Percentiles rank a stretch among this genome's conserved stretches.
Evolutionary conservation across 2,113 vertebrate species (phyloP).

Genomic region (Pandion haliaetus): DNA sequence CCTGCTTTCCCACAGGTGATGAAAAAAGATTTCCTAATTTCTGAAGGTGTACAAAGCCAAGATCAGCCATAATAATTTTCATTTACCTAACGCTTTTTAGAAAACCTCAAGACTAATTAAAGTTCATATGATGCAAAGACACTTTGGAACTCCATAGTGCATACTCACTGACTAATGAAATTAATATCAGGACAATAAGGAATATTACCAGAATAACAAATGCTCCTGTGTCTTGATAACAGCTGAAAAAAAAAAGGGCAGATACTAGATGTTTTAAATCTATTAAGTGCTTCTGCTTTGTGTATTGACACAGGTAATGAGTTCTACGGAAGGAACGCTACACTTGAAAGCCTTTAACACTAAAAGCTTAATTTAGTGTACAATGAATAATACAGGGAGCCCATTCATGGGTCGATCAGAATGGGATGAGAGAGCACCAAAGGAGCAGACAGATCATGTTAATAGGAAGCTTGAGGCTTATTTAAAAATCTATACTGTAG

Average conservation of each 20-base stretch:
- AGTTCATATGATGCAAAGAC: not conserved
- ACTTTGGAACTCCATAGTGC: not conserved
- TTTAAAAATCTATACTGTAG: constrained; percentile 70
- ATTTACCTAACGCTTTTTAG: not conserved
- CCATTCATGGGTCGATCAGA: constrained; percentile 63
- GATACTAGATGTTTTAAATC: constrained; percentile 38
- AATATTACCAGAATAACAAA: constrained; percentile 38
- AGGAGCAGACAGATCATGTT: constrained; percentile 65
- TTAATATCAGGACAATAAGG: constrained; percentile 17
- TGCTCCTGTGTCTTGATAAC: not conserved
- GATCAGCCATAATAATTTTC: not conserved
- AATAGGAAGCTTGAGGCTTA: constrained; percentile 65
- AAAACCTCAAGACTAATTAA: not conserved
- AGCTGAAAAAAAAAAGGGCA: not conserved
- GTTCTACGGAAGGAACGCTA: constrained; percentile 26
- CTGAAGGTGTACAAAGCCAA: not conserved
- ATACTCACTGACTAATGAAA: not conserved
- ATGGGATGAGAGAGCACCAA: constrained; percentile 46
- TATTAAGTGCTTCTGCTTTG: constrained; percentile 38
- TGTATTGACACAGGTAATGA: constrained; percentile 63
- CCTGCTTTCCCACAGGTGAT: not conserved
- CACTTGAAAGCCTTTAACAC: constrained; percentile 62
- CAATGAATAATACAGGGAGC: constrained; percentile 64
- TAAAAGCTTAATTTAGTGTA: constrained; percentile 68
- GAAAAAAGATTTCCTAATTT: not conserved